A percentile compares a stretch with the other conserved stretches of the same genome.
These are phyloP conservation scores for Empidonax alnorum DNA, from an alignment of 2,113 vertebrate species.

Conservation along the genomic window DNA sequence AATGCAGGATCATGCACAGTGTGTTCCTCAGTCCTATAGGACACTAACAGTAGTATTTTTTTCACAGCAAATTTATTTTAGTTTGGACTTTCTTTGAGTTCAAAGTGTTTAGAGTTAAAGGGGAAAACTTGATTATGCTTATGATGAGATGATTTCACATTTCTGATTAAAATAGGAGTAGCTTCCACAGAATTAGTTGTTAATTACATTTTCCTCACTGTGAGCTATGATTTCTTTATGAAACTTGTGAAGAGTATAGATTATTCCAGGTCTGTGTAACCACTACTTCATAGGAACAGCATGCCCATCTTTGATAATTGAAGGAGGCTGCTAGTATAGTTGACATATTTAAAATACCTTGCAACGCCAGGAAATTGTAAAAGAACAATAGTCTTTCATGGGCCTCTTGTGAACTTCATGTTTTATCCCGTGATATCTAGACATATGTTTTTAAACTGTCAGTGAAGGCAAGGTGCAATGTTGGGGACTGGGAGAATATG, in stretches of 20 bases:
- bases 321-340: background rate
- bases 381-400: background rate
- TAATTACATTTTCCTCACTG: background rate
- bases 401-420: background rate
- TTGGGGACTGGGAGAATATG: background rate
- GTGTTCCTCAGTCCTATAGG: background rate
- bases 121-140: background rate
- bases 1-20: background rate
- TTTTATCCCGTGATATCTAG: background rate
- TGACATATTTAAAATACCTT: background rate
- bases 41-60: background rate
- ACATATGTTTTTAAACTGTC: background rate
- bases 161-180: background rate
- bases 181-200: background rate
- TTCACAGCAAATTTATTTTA: background rate
- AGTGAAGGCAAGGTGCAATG: background rate
- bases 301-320: background rate
- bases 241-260: background rate
- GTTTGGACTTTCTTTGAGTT: constrained; percentile 7
- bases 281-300: background rate
- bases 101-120: constrained; percentile 26
- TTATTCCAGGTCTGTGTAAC: background rate
- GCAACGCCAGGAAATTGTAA: background rate
- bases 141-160: background rate
- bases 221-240: background rate